These are phyloP conservation scores for Pristionchus entomophagus DNA, from an alignment of 2,888 invertebrate genomes.

Conservation along the genomic window DNA sequence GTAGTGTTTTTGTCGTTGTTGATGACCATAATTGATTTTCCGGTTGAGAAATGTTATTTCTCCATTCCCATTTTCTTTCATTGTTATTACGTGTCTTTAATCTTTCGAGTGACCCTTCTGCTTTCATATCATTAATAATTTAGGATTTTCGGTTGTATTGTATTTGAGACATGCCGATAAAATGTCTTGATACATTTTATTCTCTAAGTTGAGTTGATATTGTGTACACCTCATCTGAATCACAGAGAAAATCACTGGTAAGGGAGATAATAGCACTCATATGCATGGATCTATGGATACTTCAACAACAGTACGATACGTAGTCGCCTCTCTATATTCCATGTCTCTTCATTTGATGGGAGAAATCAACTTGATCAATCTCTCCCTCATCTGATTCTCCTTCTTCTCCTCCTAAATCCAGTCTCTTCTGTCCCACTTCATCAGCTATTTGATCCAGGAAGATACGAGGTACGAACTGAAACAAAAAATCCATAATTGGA, in stretches of 20 bases:
- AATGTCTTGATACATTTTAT: neutral
- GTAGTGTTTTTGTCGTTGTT: too few species aligned
- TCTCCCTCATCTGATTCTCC: slow-evolving; percentile 60
- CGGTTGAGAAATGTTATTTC: too few species aligned
- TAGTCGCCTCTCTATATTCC: neutral
- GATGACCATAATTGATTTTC: too few species aligned
- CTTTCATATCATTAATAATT: too few species aligned
- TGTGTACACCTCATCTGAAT: neutral
- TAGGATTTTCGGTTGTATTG: too few species aligned
- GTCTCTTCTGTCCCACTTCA: neutral
- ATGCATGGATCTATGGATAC: neutral
- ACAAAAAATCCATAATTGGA: neutral
- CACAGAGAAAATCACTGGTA: slow-evolving; percentile 6
- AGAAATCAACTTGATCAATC: slow-evolving; percentile 69
- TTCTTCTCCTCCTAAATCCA: slow-evolving; percentile 26
- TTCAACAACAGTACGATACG: too few species aligned
- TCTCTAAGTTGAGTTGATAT: neutral
- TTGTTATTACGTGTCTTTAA: too few species aligned
- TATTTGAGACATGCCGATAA: neutral
- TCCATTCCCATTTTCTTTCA: too few species aligned
- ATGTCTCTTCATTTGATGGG: slow-evolving; percentile 65
- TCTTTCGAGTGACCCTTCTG: too few species aligned
- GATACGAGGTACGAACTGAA: slow-evolving; percentile 42
- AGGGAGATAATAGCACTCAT: neutral
- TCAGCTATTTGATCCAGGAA: slow-evolving; percentile 42